phyloP scores from a whole-genome alignment of 2,113 vertebrate genomes.

The Chaetodon auriga region DNA sequence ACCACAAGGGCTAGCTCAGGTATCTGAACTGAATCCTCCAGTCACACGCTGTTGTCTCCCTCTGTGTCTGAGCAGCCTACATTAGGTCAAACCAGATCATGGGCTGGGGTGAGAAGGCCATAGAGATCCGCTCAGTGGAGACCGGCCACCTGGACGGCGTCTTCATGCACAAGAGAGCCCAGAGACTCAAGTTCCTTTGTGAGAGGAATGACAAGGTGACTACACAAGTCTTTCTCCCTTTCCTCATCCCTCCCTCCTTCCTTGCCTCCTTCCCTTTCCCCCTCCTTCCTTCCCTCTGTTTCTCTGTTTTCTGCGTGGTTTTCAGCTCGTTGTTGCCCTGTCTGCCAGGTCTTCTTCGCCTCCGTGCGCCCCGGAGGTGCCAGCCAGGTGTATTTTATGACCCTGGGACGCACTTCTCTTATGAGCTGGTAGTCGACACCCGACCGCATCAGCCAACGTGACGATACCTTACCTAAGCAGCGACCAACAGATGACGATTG shows the following conservation, averaged over 20 bases:
- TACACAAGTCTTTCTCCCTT: neutral
- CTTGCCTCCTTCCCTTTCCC: neutral
- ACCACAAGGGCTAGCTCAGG: too few relatives aligned
- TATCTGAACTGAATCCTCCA: neutral
- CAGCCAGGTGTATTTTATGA: conserved; percentile 86
- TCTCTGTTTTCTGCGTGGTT: too few relatives aligned
- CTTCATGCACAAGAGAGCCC: conserved; percentile 85
- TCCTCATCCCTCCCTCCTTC: neutral
- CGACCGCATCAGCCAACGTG: neutral
- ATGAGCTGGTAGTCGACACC: conserved; percentile 80
- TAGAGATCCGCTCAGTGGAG: conserved; percentile 85
- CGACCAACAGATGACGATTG: conserved; percentile 61
- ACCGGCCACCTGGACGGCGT: conserved; percentile 84
- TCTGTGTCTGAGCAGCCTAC: conserved; percentile 74
- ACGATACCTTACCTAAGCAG: conserved; percentile 22
- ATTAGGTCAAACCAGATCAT: conserved; percentile 87
- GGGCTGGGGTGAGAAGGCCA: conserved; percentile 86
- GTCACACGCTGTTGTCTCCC: fast-evolving
- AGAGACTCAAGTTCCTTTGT: conserved; percentile 85
- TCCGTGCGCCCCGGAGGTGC: conserved; percentile 81
- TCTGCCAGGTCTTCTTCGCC: conserved; percentile 81
- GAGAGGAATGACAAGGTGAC: conserved; percentile 84
- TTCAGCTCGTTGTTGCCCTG: too few relatives aligned
- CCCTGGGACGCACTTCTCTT: conserved; percentile 82
- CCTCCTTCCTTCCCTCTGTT: neutral